phyloP scores from a whole-genome alignment of 2,888 invertebrate species.

The Drosophila kuntzei region DNA sequence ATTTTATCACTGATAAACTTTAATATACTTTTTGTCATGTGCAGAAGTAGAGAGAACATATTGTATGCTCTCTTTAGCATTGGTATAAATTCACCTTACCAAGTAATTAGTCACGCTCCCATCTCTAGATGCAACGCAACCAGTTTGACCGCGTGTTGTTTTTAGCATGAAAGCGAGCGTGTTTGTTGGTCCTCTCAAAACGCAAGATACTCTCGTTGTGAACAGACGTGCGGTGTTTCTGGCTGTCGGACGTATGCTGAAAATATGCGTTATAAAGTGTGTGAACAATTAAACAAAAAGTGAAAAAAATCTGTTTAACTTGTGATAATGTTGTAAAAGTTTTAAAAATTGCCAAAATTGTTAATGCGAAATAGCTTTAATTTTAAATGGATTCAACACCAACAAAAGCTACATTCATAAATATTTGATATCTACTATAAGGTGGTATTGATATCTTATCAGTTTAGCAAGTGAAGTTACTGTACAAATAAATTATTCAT shows the following conservation, averaged over 20 bases:
- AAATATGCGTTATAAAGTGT: slow-evolving; percentile 40
- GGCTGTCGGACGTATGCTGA: slow-evolving; percentile 73
- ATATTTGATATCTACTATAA: slow-evolving; percentile 33
- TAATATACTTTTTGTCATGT: not conserved
- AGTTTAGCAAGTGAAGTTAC: slow-evolving; percentile 38
- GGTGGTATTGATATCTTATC: slow-evolving; percentile 46
- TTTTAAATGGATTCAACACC: not conserved
- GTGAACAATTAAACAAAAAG: slow-evolving; percentile 38
- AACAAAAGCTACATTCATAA: slow-evolving; percentile 15
- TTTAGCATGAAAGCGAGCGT: slow-evolving; percentile 70
- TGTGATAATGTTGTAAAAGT: slow-evolving; percentile 5
- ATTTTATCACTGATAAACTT: not conserved
- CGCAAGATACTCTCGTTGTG: slow-evolving; percentile 54
- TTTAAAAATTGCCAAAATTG: not conserved
- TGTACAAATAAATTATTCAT: slow-evolving; percentile 17
- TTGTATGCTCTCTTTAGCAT: not conserved
- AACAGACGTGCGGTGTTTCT: slow-evolving; percentile 73
- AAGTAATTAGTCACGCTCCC: slow-evolving; percentile 16
- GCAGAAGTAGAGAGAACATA: not conserved
- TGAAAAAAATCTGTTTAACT: slow-evolving; percentile 8
- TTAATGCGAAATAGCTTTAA: slow-evolving; percentile 8
- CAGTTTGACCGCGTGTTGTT: slow-evolving; percentile 75
- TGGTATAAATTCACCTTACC: not conserved
- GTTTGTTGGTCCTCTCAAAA: slow-evolving; percentile 49
- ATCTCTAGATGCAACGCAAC: slow-evolving; percentile 53